Conservation (phyloP, 2,888 invertebrate species). For the Spisula solida region DNA sequence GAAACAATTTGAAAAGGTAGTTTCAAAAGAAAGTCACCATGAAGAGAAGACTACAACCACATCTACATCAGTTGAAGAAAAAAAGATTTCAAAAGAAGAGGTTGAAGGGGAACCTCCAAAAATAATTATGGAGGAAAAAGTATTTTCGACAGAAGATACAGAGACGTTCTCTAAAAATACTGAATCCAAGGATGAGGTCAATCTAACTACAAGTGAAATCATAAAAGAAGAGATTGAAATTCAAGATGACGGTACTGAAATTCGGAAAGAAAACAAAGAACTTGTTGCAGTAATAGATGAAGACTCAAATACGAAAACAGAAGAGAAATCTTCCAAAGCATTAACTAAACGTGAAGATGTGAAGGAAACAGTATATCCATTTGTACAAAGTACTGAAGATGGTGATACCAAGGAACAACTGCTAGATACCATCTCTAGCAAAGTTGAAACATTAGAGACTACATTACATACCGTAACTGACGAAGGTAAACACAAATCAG, state of each 20-base stretch:
- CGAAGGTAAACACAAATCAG: slow-evolving; percentile 54
- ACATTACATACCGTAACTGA: slow-evolving; percentile 51
- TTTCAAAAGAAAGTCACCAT: slow-evolving; percentile 56
- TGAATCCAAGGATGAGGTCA: slow-evolving; percentile 57
- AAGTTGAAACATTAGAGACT: slow-evolving; percentile 66
- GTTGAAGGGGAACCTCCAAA: slow-evolving; percentile 63
- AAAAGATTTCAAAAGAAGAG: slow-evolving; percentile 63
- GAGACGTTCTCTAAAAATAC: slow-evolving; percentile 60
- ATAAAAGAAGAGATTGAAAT: slow-evolving; percentile 65
- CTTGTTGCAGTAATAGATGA: slow-evolving; percentile 62
- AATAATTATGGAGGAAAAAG: slow-evolving; percentile 63
- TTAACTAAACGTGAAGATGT: slow-evolving; percentile 62
- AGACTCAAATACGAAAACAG: slow-evolving; percentile 54
- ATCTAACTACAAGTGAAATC: slow-evolving; percentile 58
- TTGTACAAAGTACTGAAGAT: slow-evolving; percentile 49
- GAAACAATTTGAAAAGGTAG: slow-evolving; percentile 62
- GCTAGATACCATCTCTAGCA: slow-evolving; percentile 64
- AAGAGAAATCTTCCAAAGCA: slow-evolving; percentile 60
- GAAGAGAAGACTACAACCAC: slow-evolving; percentile 57
- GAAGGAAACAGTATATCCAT: slow-evolving; percentile 68
- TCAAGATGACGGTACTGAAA: slow-evolving; percentile 70
- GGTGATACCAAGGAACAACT: slow-evolving; percentile 54
- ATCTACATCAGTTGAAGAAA: slow-evolving; percentile 60
- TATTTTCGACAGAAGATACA: slow-evolving; percentile 65
- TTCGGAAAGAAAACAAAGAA: slow-evolving; percentile 63